phyloP scores from a whole-genome alignment of 2,888 invertebrate species.

The Hanleya hanleyi region DNA sequence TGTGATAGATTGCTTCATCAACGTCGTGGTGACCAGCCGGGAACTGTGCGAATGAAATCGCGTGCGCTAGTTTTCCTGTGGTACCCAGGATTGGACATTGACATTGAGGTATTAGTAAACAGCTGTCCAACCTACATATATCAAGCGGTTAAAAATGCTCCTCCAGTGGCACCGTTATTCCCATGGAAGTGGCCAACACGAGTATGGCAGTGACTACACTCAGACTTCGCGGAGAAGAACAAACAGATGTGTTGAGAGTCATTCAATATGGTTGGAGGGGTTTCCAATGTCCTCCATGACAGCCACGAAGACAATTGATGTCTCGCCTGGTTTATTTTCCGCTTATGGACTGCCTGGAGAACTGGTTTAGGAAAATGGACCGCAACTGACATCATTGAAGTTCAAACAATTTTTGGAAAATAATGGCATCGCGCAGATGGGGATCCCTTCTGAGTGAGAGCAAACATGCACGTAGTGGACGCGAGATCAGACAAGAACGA shows the following conservation, averaged over 20 bases:
- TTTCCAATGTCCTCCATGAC: too few relatives aligned
- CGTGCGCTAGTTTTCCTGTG: too few relatives aligned
- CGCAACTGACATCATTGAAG: slow-evolving; percentile 28
- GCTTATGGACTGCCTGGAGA: slow-evolving; percentile 23
- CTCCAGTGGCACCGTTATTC: slow-evolving; percentile 44
- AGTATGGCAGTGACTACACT: slow-evolving; percentile 50
- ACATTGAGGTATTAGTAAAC: slow-evolving; percentile 26
- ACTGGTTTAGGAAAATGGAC: slow-evolving; percentile 33
- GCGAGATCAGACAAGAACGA: too few relatives aligned
- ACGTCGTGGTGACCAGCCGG: too few relatives aligned
- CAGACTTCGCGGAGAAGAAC: slow-evolving; percentile 50
- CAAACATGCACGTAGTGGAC: too few relatives aligned
- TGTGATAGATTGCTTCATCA: too few relatives aligned
- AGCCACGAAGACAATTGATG: too few relatives aligned
- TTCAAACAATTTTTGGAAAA: slow-evolving; percentile 29
- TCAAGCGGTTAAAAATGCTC: slow-evolving; percentile 28
- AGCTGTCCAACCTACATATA: slow-evolving; percentile 36
- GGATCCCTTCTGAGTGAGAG: too few relatives aligned
- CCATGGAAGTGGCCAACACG: slow-evolving; percentile 48
- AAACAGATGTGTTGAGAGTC: slow-evolving; percentile 37
- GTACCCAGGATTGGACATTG: slow-evolving; percentile 26
- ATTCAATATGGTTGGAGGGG: too few relatives aligned
- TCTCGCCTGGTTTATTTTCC: too few relatives aligned
- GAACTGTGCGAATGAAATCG: too few relatives aligned
- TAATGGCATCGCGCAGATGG: slow-evolving; percentile 35